These are phyloP conservation scores for Ennomos quercinarius DNA, from an alignment of 2,888 invertebrate genomes.

Conservation along the genomic window DNA sequence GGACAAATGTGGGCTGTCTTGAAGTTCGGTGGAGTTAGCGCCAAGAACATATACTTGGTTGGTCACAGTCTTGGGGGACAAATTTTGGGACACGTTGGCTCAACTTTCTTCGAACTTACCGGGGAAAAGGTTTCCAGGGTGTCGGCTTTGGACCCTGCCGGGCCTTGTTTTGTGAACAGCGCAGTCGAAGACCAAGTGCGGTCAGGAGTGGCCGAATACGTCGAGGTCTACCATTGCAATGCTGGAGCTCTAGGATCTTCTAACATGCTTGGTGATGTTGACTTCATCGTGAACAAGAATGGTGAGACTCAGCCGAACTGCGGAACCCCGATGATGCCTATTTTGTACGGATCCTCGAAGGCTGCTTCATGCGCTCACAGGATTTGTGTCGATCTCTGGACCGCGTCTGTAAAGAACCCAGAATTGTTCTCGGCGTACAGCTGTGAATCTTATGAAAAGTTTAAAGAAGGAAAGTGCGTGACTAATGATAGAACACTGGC, in stretches of 20 bases:
- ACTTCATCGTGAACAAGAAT: conserved; percentile 86
- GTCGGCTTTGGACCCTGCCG: conserved; percentile 76
- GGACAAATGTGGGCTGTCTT: conserved; percentile 62
- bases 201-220: conserved; percentile 82
- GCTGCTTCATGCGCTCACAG: conserved; percentile 75
- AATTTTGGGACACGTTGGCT: conserved; percentile 68
- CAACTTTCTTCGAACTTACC: conserved; percentile 59
- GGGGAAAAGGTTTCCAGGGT: conserved; percentile 64
- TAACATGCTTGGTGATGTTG: conserved; percentile 81
- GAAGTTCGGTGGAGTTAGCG: conserved; percentile 57
- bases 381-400: conserved; percentile 68
- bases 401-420: conserved; percentile 63
- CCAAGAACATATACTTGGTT: conserved; percentile 68
- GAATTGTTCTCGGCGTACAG: conserved; percentile 65
- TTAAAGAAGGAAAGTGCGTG: conserved; percentile 62
- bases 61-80: conserved; percentile 77
- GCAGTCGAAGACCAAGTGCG: conserved; percentile 75
- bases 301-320: conserved; percentile 85
- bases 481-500: conserved; percentile 58
- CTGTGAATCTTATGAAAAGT: conserved; percentile 68
- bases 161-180: conserved; percentile 74
- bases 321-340: conserved; percentile 65
- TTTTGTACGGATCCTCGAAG: conserved; percentile 66
- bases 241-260: conserved; percentile 82
- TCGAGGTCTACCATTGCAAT: conserved; percentile 87